These are phyloP conservation scores for Pavo muticus DNA, from an alignment of 2,113 vertebrate genomes.

Conservation along the genomic window DNA sequence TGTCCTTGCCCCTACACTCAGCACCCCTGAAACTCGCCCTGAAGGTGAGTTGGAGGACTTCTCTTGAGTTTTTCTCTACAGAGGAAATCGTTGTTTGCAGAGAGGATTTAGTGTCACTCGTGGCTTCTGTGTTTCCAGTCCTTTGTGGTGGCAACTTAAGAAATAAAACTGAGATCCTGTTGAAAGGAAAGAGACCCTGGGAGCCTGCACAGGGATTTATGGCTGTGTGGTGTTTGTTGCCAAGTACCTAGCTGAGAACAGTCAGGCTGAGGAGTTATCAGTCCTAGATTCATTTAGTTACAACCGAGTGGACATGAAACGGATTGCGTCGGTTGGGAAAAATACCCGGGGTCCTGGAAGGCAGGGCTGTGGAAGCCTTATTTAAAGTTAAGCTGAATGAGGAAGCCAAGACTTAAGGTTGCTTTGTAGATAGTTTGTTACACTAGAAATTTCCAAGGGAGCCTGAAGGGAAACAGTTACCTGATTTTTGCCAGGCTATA, in stretches of 20 bases:
- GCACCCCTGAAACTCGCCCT: neutral
- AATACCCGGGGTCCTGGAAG: neutral
- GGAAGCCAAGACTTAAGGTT: neutral
- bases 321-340: neutral
- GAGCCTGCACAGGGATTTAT: neutral
- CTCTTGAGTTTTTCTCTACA: neutral
- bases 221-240: neutral
- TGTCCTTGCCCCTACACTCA: neutral
- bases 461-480: neutral
- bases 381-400: neutral
- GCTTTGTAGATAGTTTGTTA: neutral
- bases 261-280: neutral
- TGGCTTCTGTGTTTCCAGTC: neutral
- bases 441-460: neutral
- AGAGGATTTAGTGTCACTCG: neutral
- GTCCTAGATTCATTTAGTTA: neutral
- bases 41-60: neutral
- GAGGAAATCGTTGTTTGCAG: neutral
- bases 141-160: neutral
- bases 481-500: neutral
- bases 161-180: neutral
- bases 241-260: neutral
- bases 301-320: neutral
- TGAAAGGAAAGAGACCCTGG: neutral
- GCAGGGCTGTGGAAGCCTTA: neutral